Percentiles rank a stretch among this genome's conserved stretches.
Conservation (phyloP, 2,797 vertebrate species). For the Myioborus melanocephalus region DNA sequence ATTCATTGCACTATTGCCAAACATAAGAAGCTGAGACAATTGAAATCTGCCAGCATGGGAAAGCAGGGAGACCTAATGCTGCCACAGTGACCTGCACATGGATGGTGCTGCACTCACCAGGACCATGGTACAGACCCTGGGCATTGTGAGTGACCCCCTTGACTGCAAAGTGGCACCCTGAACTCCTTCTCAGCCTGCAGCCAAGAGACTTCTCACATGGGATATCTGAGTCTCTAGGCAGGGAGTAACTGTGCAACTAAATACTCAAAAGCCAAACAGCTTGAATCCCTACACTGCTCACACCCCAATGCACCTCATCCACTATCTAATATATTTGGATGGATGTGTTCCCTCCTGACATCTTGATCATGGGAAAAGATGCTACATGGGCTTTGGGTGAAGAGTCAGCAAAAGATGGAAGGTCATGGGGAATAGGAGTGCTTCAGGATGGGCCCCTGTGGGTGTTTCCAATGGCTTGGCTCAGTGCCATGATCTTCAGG, state of each 20-base stretch:
- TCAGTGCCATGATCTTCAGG: neutral
- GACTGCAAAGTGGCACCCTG: neutral
- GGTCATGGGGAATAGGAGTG: neutral
- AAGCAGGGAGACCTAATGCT: neutral
- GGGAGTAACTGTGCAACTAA: neutral
- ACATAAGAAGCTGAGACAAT: conserved; percentile 40
- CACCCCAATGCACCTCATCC: rapidly evolving
- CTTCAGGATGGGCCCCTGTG: neutral
- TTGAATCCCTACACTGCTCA: neutral
- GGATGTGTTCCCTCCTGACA: neutral
- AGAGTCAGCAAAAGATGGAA: neutral
- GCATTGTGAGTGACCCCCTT: neutral
- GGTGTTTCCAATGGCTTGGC: neutral
- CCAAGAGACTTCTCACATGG: neutral
- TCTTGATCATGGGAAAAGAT: neutral
- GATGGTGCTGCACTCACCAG: neutral
- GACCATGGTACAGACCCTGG: neutral
- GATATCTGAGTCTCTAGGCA: neutral
- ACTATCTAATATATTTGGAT: neutral
- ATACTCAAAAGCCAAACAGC: neutral
- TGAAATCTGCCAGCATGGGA: neutral
- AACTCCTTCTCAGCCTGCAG: neutral
- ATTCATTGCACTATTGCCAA: conserved; percentile 31
- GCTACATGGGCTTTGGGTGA: neutral
- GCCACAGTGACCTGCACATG: neutral